Base-by-base conservation (phyloP, 2,888 invertebrate genomes). In the Erebia aethiops region DNA sequence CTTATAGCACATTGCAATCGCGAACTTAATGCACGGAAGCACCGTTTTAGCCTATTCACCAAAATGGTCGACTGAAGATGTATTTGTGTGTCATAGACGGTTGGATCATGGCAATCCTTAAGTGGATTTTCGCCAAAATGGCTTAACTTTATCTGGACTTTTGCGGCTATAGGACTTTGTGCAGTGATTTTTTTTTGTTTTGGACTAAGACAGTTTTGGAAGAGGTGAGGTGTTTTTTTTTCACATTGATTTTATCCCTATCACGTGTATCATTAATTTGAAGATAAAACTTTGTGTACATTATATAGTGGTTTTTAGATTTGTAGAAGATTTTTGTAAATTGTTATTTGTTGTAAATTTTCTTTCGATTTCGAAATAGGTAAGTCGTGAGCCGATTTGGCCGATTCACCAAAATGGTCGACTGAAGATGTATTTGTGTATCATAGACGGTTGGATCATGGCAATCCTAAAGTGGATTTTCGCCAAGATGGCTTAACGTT, bases 401-500 rank as follows among this genome's bases (percentile, higher is more conserved):
- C 35, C 35, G 35, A 35, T 35, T 78, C 3, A 81, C 92, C 92
- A 92, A 90, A 82, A 92, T 85, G 92, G 92, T 71, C 71, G 62
- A 26, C 81, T 91, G 78, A 87, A n/a, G 76, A 85, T 88, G 84
- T 83, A 79, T 82, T 75, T 85, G 67, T 82, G 84, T 57, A 87
- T 87, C 77, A 83, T 82, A 49, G 87, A 82, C 74, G 88, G 88
- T 62, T 76, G 84, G 58, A 80, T 78, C 3, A 81, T 84, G 77
- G 81, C 78, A 74, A 76, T 80, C n/a, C 77, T 81, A 10, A 82
- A 82, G 80, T 83, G 82, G 83, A 77, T 81, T 69, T 90, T 92
- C 92, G 92, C 92, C 92, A 92, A 90, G 82, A 92, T 85, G 92
- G 92, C 92, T n/a, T n/a, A n/a, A n/a, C 79, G 83, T 79, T 70